These are phyloP conservation scores for Callorhinus ursinus DNA, from an alignment of 2,113 vertebrate genomes.

Conservation along the genomic window DNA sequence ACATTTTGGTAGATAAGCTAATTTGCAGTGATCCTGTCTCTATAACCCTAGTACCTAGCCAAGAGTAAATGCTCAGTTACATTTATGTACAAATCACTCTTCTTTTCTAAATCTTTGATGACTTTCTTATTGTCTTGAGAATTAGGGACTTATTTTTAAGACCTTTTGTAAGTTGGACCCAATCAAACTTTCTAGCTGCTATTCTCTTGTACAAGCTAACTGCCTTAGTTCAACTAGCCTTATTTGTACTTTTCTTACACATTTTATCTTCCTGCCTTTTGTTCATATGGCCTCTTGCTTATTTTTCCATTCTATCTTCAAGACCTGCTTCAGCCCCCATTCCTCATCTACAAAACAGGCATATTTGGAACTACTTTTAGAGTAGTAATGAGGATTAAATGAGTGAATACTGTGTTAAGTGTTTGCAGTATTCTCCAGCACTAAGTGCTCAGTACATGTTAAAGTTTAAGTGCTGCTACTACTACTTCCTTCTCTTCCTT, in stretches of 20 bases:
- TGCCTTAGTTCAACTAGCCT: not conserved
- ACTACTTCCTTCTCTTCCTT: not conserved
- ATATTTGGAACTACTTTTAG: not conserved
- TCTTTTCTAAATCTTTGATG: constrained; percentile 44
- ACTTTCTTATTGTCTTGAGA: not conserved
- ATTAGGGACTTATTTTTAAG: constrained; percentile 43
- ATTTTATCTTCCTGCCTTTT: not conserved
- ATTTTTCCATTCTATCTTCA: not conserved
- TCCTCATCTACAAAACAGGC: not conserved
- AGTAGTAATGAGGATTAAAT: not conserved
- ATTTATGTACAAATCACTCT: not conserved
- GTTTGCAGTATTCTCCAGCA: not conserved
- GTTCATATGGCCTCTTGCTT: not conserved
- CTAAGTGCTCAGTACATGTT: not conserved
- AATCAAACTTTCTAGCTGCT: not conserved
- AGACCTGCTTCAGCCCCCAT: not conserved
- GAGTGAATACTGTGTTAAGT: not conserved
- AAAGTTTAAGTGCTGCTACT: not conserved
- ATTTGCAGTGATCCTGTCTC: not conserved
- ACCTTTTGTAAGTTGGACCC: not conserved
- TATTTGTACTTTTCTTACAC: not conserved
- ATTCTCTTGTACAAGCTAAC: not conserved
- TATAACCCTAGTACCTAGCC: not conserved
- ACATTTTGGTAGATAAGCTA: constrained; percentile 24
- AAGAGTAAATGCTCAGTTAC: not conserved